A percentile compares a stretch with the other conserved stretches of the same genome.
Evolutionary conservation across 2,888 invertebrate genomes (phyloP).

Genomic region (Brassicogethes aeneus): DNA sequence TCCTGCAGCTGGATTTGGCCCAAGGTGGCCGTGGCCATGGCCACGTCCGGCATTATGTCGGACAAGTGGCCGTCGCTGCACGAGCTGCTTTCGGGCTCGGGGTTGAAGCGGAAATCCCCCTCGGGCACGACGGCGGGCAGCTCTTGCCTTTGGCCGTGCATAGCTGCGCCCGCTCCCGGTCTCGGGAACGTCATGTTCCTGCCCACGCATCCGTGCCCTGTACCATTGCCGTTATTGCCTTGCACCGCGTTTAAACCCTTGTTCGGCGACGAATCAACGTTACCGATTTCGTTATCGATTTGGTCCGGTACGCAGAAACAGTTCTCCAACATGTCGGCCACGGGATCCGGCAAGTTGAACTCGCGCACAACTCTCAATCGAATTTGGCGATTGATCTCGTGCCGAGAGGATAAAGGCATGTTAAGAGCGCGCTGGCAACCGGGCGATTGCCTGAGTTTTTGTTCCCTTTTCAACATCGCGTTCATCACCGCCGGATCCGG

Average conservation of each 20-base stretch:
- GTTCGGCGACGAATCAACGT: slow-evolving; percentile 39
- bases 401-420: slow-evolving; percentile 65
- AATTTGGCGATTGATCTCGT: slow-evolving; percentile 68
- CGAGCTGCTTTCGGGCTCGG: slow-evolving; percentile 46
- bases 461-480: slow-evolving; percentile 76
- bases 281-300: slow-evolving; percentile 31
- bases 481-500: slow-evolving; percentile 68
- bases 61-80: slow-evolving; percentile 63
- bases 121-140: slow-evolving; percentile 57
- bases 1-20: slow-evolving; percentile 57
- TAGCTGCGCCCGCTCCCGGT: slow-evolving; percentile 27
- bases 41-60: slow-evolving; percentile 86
- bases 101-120: slow-evolving; percentile 44
- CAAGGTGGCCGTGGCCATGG: slow-evolving; percentile 76
- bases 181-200: slow-evolving; percentile 57
- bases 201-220: slow-evolving; percentile 44
- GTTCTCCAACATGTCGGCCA: slow-evolving; percentile 66
- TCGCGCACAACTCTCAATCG: slow-evolving; percentile 87
- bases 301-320: slow-evolving; percentile 34
- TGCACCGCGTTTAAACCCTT: slow-evolving; percentile 20
- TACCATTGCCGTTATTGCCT: slow-evolving; percentile 8
- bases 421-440: slow-evolving; percentile 71
- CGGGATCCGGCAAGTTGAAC: slow-evolving; percentile 85
- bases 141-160: slow-evolving; percentile 44
- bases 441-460: slow-evolving; percentile 71